Conservation (phyloP, 2,888 invertebrate species). For the Drosophila cognata region DNA sequence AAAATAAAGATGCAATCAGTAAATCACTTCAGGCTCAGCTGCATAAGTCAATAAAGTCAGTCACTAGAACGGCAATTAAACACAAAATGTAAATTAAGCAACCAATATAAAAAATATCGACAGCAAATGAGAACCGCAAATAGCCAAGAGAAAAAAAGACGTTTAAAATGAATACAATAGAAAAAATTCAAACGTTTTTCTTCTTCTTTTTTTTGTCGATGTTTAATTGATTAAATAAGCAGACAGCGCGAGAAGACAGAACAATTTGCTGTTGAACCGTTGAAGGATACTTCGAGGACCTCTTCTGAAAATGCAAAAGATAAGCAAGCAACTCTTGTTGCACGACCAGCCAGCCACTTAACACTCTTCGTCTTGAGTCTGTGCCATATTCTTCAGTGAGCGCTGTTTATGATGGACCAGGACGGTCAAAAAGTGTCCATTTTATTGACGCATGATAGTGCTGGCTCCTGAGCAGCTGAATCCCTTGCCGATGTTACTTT, state of each 20-base stretch:
- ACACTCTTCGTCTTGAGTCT: conserved; percentile 9
- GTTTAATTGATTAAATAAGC: conserved; percentile 55
- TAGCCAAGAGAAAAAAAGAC: conserved; percentile 17
- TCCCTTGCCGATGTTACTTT: conserved; percentile 33
- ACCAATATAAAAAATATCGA: conserved; percentile 46
- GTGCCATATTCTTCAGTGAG: neutral
- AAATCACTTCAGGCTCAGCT: neutral
- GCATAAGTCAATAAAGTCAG: conserved; percentile 2
- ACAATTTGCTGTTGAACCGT: neutral
- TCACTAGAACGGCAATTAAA: conserved; percentile 27
- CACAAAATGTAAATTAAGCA: conserved; percentile 40
- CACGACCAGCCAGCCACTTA: conserved; percentile 47
- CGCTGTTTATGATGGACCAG: conserved; percentile 41
- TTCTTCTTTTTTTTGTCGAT: conserved; percentile 1
- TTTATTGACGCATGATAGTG: conserved; percentile 48
- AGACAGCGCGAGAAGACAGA: neutral
- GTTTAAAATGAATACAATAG: conserved; percentile 21
- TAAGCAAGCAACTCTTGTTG: conserved; percentile 31
- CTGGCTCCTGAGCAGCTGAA: conserved; percentile 36
- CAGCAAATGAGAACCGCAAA: conserved; percentile 42
- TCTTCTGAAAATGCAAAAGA: conserved; percentile 58
- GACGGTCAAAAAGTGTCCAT: conserved; percentile 25
- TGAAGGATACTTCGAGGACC: conserved; percentile 13
- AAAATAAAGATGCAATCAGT: neutral
- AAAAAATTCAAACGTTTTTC: conserved; percentile 19